These are phyloP conservation scores for Macropus fuliginosus DNA, from an alignment of 2,797 vertebrate genomes.

Conservation along the genomic window DNA sequence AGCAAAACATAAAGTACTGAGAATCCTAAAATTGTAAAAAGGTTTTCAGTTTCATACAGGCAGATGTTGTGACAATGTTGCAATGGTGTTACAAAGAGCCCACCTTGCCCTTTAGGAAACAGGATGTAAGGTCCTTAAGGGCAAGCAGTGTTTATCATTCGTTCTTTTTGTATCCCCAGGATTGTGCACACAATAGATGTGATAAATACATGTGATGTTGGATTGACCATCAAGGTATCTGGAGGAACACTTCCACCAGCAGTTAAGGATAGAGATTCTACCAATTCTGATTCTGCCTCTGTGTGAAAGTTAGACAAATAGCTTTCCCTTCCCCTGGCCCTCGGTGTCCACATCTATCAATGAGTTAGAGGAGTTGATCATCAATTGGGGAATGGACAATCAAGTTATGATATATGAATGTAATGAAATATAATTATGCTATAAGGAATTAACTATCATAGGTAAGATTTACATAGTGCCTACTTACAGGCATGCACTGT, in stretches of 20 bases:
- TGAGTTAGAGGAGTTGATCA: background rate
- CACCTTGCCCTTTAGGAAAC: background rate
- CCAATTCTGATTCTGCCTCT: background rate
- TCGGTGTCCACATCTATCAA: background rate
- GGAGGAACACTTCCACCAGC: background rate
- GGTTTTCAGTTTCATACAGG: background rate
- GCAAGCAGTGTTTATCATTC: background rate
- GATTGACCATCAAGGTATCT: background rate
- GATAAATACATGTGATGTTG: background rate
- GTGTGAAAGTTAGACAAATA: background rate
- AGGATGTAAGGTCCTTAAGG: background rate
- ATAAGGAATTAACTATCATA: background rate
- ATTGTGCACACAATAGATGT: background rate
- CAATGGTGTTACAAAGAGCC: background rate
- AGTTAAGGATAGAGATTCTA: background rate
- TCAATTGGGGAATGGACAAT: background rate
- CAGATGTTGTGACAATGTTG: background rate
- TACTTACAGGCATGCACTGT: background rate
- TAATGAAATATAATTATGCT: background rate
- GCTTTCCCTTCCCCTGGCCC: background rate
- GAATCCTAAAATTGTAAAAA: constrained; percentile 18
- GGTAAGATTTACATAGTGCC: background rate
- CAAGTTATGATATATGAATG: background rate
- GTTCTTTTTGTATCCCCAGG: background rate
- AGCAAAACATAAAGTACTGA: background rate